Percentiles rank a stretch among this genome's conserved stretches.
Conservation (phyloP, 2,113 vertebrate genomes). For the Ailuropoda melanoleuca region DNA sequence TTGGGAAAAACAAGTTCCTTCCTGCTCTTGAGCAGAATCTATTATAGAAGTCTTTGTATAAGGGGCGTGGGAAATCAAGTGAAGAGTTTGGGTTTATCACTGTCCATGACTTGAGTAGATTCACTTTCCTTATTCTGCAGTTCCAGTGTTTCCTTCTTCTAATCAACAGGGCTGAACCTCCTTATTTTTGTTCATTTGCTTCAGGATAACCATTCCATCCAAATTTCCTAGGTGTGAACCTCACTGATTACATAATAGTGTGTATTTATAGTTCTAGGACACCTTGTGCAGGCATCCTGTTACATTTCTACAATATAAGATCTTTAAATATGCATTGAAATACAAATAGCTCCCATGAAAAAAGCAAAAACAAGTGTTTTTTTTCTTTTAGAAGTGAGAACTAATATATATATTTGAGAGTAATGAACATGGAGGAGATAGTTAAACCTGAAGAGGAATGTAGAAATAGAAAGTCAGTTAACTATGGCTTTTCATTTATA, state of each 20-base stretch:
- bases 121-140: conserved; percentile 10
- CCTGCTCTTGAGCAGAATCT: conserved; percentile 7
- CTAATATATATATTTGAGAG: not conserved
- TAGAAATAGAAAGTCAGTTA: not conserved
- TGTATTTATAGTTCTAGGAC: conserved; percentile 76
- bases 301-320: conserved; percentile 71
- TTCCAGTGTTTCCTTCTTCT: conserved; percentile 38
- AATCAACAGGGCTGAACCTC: not conserved
- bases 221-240: conserved; percentile 67
- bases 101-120: not conserved
- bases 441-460: not conserved
- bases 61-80: not conserved
- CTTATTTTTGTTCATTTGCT: conserved; percentile 62
- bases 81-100: not conserved
- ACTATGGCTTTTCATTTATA: conserved; percentile 8
- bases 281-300: conserved; percentile 76
- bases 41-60: conserved; percentile 2
- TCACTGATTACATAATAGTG: conserved; percentile 68
- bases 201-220: conserved; percentile 56
- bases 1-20: conserved; percentile 5
- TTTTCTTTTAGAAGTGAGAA: conserved; percentile 6
- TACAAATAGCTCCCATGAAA: conserved; percentile 43
- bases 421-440: not conserved
- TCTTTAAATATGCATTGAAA: conserved; percentile 67
- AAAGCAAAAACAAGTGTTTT: conserved; percentile 21